phyloP scores from a whole-genome alignment of 1,140 invertebrate genomes.

The Condylostylus longicornis region DNA sequence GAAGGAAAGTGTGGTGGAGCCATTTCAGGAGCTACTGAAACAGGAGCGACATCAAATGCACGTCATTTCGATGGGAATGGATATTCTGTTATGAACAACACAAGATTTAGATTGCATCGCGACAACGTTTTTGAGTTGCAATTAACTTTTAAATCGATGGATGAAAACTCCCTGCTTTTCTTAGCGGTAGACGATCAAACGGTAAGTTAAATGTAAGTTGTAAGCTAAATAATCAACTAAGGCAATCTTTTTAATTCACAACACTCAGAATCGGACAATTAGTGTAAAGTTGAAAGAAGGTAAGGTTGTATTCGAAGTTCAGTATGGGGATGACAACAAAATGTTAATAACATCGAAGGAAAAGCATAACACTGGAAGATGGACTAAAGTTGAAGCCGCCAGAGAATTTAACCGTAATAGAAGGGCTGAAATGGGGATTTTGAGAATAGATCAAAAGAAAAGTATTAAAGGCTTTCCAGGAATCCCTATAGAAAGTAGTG shows the following conservation, averaged over 20 bases:
- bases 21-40: constrained; percentile 25
- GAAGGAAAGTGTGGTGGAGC: constrained; percentile 43
- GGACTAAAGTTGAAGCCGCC: constrained; percentile 57
- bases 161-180: constrained; percentile 77
- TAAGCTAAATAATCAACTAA: no score
- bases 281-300: constrained; percentile 62
- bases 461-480: constrained; percentile 44
- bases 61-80: constrained; percentile 59
- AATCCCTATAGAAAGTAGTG: constrained; percentile 37
- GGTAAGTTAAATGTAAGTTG: constrained; percentile 30
- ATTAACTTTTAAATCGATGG: constrained; percentile 70
- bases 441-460: constrained; percentile 57
- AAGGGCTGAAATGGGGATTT: constrained; percentile 43
- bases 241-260: no score
- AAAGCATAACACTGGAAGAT: constrained; percentile 67
- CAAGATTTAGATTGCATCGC: constrained; percentile 45
- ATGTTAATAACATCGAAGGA: constrained; percentile 51
- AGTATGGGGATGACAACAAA: constrained; percentile 46
- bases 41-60: constrained; percentile 17
- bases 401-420: constrained; percentile 35
- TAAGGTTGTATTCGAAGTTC: constrained; percentile 56
- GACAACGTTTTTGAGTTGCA: constrained; percentile 59
- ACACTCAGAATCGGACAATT: constrained; percentile 55
- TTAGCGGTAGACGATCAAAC: constrained; percentile 57
- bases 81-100: constrained; percentile 52